Evolutionary conservation across 2,113 vertebrate species (phyloP).

Genomic region (Trogon surrucura): DNA sequence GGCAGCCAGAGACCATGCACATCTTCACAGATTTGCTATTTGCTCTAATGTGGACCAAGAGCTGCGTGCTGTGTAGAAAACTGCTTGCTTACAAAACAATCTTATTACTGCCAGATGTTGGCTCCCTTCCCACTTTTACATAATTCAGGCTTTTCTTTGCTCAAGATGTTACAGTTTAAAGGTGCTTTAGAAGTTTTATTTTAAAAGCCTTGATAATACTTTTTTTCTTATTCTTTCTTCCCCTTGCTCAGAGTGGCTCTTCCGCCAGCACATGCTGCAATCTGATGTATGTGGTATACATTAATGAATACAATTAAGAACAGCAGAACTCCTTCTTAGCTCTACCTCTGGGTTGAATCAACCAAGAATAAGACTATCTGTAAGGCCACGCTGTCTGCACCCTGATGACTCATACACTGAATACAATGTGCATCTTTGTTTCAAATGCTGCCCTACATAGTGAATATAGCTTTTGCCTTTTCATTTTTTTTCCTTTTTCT

Average conservation of each 20-base stretch:
- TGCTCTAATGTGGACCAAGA: slow-evolving; percentile 42
- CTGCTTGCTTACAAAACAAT: slow-evolving; percentile 77
- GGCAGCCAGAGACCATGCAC: slow-evolving; percentile 62
- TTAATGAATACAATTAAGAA: not conserved
- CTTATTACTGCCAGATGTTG: slow-evolving; percentile 81
- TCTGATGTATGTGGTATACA: not conserved
- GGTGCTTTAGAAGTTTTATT: slow-evolving; percentile 73
- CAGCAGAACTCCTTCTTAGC: not conserved
- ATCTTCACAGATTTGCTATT: slow-evolving; percentile 54
- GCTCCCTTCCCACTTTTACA: slow-evolving; percentile 70
- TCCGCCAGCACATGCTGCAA: not conserved
- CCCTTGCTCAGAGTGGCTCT: not conserved
- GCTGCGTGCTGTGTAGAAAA: slow-evolving; percentile 65
- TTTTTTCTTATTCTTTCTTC: not conserved
- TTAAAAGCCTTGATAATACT: slow-evolving; percentile 58
- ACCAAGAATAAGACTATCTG: not conserved
- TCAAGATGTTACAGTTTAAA: slow-evolving; percentile 77
- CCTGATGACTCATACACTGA: not conserved
- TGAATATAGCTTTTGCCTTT: not conserved
- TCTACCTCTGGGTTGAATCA: not conserved
- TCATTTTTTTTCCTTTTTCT: not conserved
- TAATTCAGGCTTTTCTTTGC: slow-evolving; percentile 71
- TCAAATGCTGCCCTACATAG: not conserved
- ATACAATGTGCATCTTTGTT: not conserved
- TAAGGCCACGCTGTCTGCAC: not conserved